Percentiles rank a stretch among this genome's conserved stretches.
These are phyloP conservation scores for Drosophila suboccidentalis DNA, from an alignment of 2,888 invertebrate species.

Conservation along the genomic window DNA sequence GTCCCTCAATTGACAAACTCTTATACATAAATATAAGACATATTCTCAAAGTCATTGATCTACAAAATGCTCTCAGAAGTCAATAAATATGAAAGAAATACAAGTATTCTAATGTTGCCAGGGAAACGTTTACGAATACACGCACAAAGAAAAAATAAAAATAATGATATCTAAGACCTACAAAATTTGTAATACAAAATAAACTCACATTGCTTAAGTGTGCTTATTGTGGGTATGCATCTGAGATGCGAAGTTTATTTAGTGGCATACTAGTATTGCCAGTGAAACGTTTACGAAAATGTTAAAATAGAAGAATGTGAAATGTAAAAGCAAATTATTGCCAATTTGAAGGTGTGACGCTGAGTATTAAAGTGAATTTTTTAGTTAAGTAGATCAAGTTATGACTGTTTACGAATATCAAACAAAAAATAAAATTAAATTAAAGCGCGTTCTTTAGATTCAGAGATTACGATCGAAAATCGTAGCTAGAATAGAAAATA, in stretches of 20 bases:
- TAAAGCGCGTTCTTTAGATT: background rate
- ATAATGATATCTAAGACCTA: too few species aligned
- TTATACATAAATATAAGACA: background rate
- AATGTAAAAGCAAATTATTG: too few species aligned
- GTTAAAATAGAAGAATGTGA: background rate
- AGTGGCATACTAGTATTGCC: background rate
- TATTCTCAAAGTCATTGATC: background rate
- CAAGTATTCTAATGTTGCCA: too few species aligned
- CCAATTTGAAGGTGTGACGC: too few species aligned
- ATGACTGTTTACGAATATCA: background rate
- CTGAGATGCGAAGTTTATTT: background rate
- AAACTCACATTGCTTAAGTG: too few species aligned
- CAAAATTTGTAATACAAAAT: too few species aligned
- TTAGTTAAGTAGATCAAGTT: background rate
- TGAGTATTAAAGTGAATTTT: too few species aligned
- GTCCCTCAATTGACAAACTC: background rate
- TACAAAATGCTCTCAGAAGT: too few species aligned
- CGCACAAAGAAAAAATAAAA: background rate
- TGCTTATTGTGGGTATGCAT: background rate
- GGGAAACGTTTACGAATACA: constrained; percentile 6
- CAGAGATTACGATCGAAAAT: background rate
- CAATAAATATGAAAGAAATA: background rate
- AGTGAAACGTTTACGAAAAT: constrained; percentile 2
- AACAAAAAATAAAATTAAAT: background rate
- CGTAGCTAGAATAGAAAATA: background rate